Evolutionary conservation across 2,888 invertebrate species (phyloP).

Genomic region (Hartigia nigra): DNA sequence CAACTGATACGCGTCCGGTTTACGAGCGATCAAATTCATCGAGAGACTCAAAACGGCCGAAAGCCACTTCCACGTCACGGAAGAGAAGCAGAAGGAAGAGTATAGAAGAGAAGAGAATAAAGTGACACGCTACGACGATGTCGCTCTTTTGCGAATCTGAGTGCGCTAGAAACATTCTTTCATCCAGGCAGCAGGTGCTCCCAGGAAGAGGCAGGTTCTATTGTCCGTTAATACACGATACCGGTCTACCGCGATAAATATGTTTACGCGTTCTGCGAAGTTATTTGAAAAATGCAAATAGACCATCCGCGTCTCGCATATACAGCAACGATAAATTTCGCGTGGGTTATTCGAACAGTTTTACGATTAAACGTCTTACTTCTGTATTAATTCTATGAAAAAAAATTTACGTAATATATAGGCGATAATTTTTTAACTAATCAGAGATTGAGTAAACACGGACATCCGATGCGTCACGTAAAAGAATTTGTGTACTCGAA

Average conservation of each 20-base stretch:
- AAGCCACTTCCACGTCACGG: not conserved
- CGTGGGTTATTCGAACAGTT: not conserved
- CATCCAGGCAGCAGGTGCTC: not conserved
- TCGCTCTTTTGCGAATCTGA: not conserved
- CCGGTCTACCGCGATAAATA: not conserved
- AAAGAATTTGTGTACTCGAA: not conserved
- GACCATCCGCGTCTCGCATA: not conserved
- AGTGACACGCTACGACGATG: not conserved
- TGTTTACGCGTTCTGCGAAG: not conserved
- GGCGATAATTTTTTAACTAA: not conserved
- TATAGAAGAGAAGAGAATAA: not conserved
- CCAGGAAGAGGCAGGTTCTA: not conserved
- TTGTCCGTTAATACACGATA: slow-evolving; percentile 4
- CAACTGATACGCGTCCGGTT: not conserved
- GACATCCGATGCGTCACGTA: not conserved
- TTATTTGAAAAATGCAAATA: not conserved
- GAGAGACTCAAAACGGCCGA: not conserved
- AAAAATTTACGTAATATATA: not conserved
- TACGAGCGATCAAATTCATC: not conserved
- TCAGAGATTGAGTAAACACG: not conserved
- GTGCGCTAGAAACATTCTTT: not conserved
- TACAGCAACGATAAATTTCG: not conserved
- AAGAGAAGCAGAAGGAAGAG: not conserved
- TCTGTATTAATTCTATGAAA: not conserved
- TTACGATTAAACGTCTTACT: not conserved